A percentile compares a stretch with the other conserved stretches of the same genome.
These are phyloP conservation scores for Parasteatoda tepidariorum DNA, from an alignment of 1,140 invertebrate genomes.

Conservation along the genomic window DNA sequence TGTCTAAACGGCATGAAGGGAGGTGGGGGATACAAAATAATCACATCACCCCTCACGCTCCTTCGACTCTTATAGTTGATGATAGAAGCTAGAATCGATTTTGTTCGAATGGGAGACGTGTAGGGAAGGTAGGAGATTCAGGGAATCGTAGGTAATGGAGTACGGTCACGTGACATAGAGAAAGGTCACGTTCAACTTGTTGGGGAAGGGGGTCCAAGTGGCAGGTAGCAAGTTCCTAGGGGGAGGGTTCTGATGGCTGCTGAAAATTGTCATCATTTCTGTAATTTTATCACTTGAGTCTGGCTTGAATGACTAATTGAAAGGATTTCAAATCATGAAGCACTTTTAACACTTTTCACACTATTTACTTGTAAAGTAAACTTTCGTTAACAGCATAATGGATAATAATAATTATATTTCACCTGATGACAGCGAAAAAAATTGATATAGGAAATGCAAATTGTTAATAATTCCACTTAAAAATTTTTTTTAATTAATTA, in stretches of 20 bases:
- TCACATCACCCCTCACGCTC: not conserved
- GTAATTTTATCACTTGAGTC: not conserved
- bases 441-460: too few species aligned
- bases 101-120: not conserved
- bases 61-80: not conserved
- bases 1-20: not conserved
- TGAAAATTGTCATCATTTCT: not conserved
- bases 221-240: not conserved
- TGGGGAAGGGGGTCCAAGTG: not conserved
- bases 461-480: too few species aligned
- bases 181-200: slow-evolving; percentile 13
- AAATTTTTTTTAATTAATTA: too few species aligned
- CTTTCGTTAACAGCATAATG: too few species aligned
- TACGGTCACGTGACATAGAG: not conserved
- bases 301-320: not conserved
- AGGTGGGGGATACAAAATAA: not conserved
- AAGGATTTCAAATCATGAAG: not conserved
- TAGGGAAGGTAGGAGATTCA: not conserved
- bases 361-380: too few species aligned
- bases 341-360: too few species aligned
- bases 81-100: not conserved
- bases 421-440: too few species aligned
- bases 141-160: not conserved
- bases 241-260: not conserved
- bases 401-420: too few species aligned